Conservation (phyloP, 2,113 vertebrate genomes). For the Ophthalmolycus amberensis region DNA sequence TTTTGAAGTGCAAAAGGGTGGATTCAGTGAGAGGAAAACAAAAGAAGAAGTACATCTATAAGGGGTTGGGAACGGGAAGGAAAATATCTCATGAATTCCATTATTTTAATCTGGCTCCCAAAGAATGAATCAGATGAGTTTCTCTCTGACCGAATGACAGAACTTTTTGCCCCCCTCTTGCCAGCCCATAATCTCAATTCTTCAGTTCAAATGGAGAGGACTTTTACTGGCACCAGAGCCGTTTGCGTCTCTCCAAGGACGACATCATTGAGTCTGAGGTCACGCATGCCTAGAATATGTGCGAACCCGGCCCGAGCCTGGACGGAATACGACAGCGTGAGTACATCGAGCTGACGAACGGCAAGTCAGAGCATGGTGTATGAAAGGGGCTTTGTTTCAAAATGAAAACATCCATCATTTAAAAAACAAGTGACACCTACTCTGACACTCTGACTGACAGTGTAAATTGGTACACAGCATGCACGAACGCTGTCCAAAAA, state of each 20-base stretch:
- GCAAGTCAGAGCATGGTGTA: neutral
- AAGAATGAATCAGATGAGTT: slow-evolving; percentile 42
- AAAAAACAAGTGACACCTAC: slow-evolving; percentile 21
- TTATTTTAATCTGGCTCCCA: slow-evolving; percentile 56
- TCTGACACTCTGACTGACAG: slow-evolving; percentile 36
- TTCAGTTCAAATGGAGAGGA: slow-evolving; percentile 35
- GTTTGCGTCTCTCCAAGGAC: slow-evolving; percentile 65
- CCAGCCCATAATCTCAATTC: slow-evolving; percentile 34
- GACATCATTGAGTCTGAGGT: slow-evolving; percentile 48
- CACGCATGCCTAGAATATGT: slow-evolving; percentile 70
- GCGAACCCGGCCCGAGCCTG: slow-evolving; percentile 3
- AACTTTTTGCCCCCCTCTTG: slow-evolving; percentile 12
- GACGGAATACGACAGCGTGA: neutral
- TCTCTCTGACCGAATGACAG: slow-evolving; percentile 27
- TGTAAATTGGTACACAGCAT: slow-evolving; percentile 18
- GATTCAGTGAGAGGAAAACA: slow-evolving; percentile 11
- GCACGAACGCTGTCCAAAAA: slow-evolving; percentile 27
- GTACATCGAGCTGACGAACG: neutral
- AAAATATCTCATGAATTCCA: slow-evolving; percentile 59
- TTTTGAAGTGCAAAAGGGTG: slow-evolving; percentile 32
- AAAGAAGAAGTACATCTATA: slow-evolving; percentile 10
- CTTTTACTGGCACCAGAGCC: slow-evolving; percentile 16
- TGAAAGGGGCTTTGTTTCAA: slow-evolving; percentile 7
- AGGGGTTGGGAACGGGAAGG: slow-evolving; percentile 16
- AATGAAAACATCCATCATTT: slow-evolving; percentile 34